These are phyloP conservation scores for Serinus canaria DNA, from an alignment of 2,113 vertebrate genomes.

Conservation along the genomic window DNA sequence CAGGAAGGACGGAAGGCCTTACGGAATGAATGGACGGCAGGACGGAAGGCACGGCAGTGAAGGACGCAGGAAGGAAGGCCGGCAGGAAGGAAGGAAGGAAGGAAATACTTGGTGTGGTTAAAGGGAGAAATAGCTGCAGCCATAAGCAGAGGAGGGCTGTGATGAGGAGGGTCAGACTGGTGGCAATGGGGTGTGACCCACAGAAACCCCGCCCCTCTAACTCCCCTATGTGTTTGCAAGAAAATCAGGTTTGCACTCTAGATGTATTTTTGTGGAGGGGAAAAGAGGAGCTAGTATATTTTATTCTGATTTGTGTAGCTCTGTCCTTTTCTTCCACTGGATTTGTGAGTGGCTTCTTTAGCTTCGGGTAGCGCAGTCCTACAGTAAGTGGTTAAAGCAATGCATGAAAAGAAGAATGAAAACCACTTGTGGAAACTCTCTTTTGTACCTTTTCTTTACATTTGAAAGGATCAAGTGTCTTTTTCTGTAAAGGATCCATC, in stretches of 20 bases:
- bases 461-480: not conserved
- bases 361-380: not conserved
- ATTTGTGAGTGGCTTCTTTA: not conserved
- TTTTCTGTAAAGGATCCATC: not conserved
- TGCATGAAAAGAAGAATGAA: not conserved
- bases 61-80: not conserved
- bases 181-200: not conserved
- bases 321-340: constrained; percentile 26
- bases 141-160: not conserved
- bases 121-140: not conserved
- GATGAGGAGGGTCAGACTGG: not conserved
- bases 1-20: not conserved
- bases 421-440: constrained; percentile 31
- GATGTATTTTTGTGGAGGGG: not conserved
- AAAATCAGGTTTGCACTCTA: not conserved
- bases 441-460: constrained; percentile 12
- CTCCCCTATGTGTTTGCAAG: not conserved
- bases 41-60: not conserved
- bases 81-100: not conserved
- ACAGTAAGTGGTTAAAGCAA: not conserved
- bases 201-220: not conserved
- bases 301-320: constrained; percentile 34
- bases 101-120: not conserved
- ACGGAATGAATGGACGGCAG: not conserved
- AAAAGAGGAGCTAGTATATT: not conserved